Base-by-base conservation (phyloP, 2,888 invertebrate species). In the Volucella zonaria region DNA sequence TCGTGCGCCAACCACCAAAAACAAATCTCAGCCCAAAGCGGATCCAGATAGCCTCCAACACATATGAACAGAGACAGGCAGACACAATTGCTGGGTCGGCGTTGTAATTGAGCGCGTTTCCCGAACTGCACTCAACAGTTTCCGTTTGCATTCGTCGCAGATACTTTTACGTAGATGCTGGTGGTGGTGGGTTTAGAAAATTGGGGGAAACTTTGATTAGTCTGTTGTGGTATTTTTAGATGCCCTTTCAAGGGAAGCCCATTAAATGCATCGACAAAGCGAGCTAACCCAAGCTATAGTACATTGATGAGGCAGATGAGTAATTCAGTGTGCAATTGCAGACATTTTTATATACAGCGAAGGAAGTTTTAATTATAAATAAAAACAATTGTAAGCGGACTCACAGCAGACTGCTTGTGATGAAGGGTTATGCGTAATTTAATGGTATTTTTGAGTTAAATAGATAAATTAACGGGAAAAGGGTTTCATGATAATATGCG, bases 181-280 rank as follows among this genome's bases (percentile, higher is more conserved):
- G 49, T 73, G 54, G 15, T 70, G 67, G 47, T 59, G 59, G 45
- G 38, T 45, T 23, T 66, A 68, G 67, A 42, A 70, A 79, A 66
- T 68, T 71, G 83, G 79, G 83, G 83, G 83, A 83, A 81, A 83
- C 75, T 83, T 83, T 83, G 83, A 83, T 83, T 75, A 83, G 75
- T 80, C 83, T 74, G 80, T 58, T 83, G 80, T 51, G 80, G 80
- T 83, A 83, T 83, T 83, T 83, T 80, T 80, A 76, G 83, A 67
- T 79, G 66, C 70, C 59, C 83, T 52, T 67, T 67, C 68, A 56
- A 59, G 82, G 79, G 79, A 79, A 78, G 73, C 59, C 59, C 49
- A 56, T 59, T 54, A 71, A 49, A 31, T 47, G 76, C 66, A 14
- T 9, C n/a, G 54, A 47, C 11, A 40, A 49, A 23, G 23, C 2